Evolutionary conservation across 1,140 invertebrate genomes (phyloP), one percentile per base, ranked within the genome.

Genomic region (Philopotamus ludificatus): DNA sequence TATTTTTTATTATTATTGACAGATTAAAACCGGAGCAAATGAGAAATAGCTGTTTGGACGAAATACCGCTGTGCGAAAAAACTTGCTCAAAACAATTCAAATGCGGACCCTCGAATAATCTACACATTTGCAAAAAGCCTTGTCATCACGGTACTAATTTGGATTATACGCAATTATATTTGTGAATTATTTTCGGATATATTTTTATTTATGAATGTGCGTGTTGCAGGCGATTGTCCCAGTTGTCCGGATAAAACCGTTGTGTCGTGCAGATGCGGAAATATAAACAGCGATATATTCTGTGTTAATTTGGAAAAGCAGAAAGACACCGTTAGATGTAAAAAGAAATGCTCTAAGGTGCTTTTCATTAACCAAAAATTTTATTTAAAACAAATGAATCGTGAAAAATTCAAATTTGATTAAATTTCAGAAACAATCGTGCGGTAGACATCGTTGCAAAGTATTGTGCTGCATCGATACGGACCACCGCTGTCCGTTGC

Each of bases 241-340:
- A 83, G 86, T 0, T 99, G 97, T 73, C 83, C 87, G 12, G 84
- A 89, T 16, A 86, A 83, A 12, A 94, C 93, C 0, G 74, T 85
- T 1, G 84, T 96, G 0, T 86, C 85, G 55, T 98, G 97, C 74
- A 87, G 93, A n/a, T 99, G 97, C 77, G 92, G 92, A n/a, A 85
- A 88, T 72, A 90, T 90, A 80, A 87, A 88, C 60, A 89, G 90
- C 70, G 87, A 94, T 75, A 85, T 97, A 45, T 82, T 86, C 0
- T 98, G 95, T 74, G 78, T 78, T 1, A 85, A 93, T 41, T 74
- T 94, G 0, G 85, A 80, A 0, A 83, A 84, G 0, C 85, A 87
- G 71, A 82, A 84, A 18, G 86, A 89, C 70, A 89, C 90, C 72
- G 86, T 88, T 3, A 76, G 87, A 9, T 98, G 95, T 77, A 87